Conservation (phyloP, 2,113 vertebrate species). For the Falco punctatus region DNA sequence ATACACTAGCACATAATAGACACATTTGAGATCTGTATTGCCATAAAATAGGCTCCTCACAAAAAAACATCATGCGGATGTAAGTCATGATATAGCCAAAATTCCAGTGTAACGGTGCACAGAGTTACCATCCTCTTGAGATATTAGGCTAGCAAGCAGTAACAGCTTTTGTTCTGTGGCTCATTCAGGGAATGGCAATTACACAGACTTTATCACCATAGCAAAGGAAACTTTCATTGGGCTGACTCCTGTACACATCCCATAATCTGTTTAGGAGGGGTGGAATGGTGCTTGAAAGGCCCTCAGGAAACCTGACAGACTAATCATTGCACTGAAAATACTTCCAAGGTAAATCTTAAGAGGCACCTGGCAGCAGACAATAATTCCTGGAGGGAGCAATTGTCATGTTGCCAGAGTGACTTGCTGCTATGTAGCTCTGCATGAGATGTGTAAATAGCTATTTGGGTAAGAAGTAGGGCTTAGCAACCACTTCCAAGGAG, state of each 20-base stretch:
- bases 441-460: neutral
- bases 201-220: neutral
- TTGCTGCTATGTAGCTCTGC: neutral
- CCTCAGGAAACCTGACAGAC: neutral
- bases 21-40: neutral
- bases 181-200: neutral
- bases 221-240: neutral
- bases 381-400: neutral
- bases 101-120: neutral
- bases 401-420: neutral
- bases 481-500: neutral
- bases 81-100: neutral
- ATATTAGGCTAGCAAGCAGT: neutral
- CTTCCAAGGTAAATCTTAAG: neutral
- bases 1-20: rapidly evolving
- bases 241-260: neutral
- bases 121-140: neutral
- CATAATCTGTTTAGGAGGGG: neutral
- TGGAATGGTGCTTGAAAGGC: neutral
- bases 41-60: neutral
- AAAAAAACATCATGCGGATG: neutral
- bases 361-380: neutral
- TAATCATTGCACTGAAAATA: neutral
- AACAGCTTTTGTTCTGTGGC: neutral
- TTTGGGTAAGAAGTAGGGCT: neutral